Evolutionary conservation across 2,797 vertebrate genomes (phyloP).

Genomic region (Oophaga sylvatica): DNA sequence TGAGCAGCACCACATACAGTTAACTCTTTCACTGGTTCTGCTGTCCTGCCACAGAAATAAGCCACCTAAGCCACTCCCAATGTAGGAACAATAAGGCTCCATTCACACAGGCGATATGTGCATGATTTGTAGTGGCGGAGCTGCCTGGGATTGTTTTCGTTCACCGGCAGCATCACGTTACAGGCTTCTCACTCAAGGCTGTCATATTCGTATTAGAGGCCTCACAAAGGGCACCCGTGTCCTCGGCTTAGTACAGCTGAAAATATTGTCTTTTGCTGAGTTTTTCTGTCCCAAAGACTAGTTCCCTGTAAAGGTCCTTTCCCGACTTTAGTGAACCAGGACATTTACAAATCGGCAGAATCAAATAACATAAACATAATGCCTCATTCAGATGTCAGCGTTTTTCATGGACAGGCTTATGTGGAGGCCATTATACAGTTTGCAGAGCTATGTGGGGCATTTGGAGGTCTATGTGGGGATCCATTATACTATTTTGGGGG

Average conservation of each 20-base stretch:
- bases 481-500: too few relatives aligned
- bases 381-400: too few relatives aligned
- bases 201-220: neutral
- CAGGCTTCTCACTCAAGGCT: neutral
- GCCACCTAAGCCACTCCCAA: constrained; percentile 34
- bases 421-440: too few relatives aligned
- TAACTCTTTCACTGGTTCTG: constrained; percentile 18
- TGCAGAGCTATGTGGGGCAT: too few relatives aligned
- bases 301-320: too few relatives aligned
- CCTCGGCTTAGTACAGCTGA: neutral
- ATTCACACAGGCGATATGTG: constrained; percentile 20
- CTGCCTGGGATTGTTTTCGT: constrained; percentile 30
- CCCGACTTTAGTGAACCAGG: too few relatives aligned
- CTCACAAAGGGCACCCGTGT: neutral
- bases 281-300: neutral
- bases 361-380: too few relatives aligned
- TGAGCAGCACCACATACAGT: neutral
- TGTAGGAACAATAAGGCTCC: constrained; percentile 18
- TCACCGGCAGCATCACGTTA: neutral
- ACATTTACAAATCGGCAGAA: too few relatives aligned
- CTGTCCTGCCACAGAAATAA: constrained; percentile 29
- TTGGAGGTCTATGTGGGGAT: too few relatives aligned
- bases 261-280: neutral
- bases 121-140: constrained; percentile 29
- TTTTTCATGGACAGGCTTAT: too few relatives aligned